Percentiles rank a stretch among this genome's conserved stretches.
phyloP scores from a whole-genome alignment of 2,113 vertebrate genomes.

The Nymphicus hollandicus region DNA sequence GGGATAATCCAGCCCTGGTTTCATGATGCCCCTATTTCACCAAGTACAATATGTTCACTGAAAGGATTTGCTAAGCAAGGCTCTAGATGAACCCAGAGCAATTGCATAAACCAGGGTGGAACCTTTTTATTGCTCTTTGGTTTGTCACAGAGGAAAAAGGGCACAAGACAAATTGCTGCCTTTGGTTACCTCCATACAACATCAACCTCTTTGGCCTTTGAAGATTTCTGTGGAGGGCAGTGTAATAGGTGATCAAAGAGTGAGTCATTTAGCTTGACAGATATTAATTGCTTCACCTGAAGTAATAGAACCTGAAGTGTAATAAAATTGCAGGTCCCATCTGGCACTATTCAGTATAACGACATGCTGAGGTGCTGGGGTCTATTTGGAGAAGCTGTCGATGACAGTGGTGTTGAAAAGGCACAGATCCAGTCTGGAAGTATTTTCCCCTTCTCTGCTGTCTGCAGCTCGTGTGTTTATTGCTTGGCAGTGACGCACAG shows the following conservation, averaged over 20 bases:
- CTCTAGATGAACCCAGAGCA: neutral
- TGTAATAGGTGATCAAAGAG: neutral
- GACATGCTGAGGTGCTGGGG: neutral
- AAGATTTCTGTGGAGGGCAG: neutral
- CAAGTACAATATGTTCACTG: fast-evolving
- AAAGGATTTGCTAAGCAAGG: neutral
- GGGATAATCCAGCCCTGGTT: neutral
- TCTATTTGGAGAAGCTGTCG: neutral
- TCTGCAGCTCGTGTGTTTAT: fast-evolving
- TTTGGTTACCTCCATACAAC: neutral
- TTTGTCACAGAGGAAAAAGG: neutral
- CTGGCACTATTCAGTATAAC: neutral
- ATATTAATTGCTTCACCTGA: neutral
- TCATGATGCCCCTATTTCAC: fast-evolving
- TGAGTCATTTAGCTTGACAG: neutral
- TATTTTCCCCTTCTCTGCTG: neutral
- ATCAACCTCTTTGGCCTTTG: neutral
- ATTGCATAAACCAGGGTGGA: neutral
- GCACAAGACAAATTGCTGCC: neutral
- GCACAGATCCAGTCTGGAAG: neutral
- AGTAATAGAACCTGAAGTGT: neutral
- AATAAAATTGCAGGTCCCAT: neutral
- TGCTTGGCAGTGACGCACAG: neutral
- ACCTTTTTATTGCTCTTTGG: no score
- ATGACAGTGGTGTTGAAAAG: neutral